Conservation (phyloP, 2,113 vertebrate genomes). For the Tauraco erythrolophus region DNA sequence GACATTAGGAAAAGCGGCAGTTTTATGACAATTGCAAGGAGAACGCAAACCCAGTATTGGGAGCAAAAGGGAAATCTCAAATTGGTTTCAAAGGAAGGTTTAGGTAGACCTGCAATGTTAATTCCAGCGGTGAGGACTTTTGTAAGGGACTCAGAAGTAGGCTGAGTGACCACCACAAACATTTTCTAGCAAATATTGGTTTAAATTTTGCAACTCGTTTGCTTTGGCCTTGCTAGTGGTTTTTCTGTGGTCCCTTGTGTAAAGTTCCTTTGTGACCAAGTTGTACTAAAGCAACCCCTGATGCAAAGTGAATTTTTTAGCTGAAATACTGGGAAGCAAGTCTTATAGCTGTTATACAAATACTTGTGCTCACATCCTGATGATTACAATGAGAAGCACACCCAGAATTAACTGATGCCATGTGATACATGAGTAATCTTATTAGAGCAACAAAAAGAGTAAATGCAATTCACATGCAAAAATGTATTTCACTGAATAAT, state of each 20-base stretch:
- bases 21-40: not conserved
- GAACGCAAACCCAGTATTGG: not conserved
- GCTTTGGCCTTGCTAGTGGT: not conserved
- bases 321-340: not conserved
- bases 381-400: conserved; percentile 17
- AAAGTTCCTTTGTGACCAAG: not conserved
- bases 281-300: not conserved
- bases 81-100: not conserved
- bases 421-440: conserved; percentile 31
- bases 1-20: not conserved
- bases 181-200: conserved; percentile 57
- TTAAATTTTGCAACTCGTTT: conserved; percentile 53
- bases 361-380: not conserved
- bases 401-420: conserved; percentile 20
- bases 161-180: not conserved
- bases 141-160: not conserved
- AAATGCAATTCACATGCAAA: not conserved
- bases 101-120: not conserved
- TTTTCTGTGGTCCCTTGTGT: not conserved
- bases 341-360: not conserved
- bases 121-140: not conserved
- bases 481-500: not conserved
- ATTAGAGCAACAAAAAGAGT: conserved; percentile 11
- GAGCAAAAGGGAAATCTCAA: not conserved
- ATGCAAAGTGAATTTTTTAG: not conserved